Base-by-base conservation (phyloP, 2,888 invertebrate species). In the Orthonychiurus folsomi region DNA sequence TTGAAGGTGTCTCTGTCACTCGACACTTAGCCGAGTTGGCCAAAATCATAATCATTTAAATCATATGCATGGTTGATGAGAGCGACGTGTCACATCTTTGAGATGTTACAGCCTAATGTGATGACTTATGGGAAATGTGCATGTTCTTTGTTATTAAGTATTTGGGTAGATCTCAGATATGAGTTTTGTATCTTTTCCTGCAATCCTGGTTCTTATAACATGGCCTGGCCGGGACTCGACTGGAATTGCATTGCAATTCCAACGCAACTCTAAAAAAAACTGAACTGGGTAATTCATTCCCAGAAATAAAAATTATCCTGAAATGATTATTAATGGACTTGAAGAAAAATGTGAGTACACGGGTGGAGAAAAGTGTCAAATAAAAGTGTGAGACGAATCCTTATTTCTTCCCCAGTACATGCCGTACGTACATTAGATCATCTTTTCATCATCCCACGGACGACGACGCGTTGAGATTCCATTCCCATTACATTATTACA, bases 401-500 rank as follows among this genome's bases (percentile, higher is more conserved):
- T 37, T 37, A 9, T 37, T 37, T 37, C 37, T n/a, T n/a, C n/a
- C n/a, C n/a, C n/a, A n/a, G n/a, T n/a, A n/a, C n/a, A n/a, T n/a
- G n/a, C n/a, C n/a, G n/a, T n/a, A n/a, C n/a, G n/a, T n/a, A n/a
- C n/a, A n/a, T n/a, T n/a, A n/a, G n/a, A n/a, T n/a, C n/a, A n/a
- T n/a, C n/a, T n/a, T n/a, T n/a, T n/a, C n/a, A n/a, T n/a, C n/a
- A n/a, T n/a, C n/a, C n/a, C n/a, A n/a, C n/a, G n/a, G n/a, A n/a
- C n/a, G n/a, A n/a, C n/a, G n/a, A n/a, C n/a, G n/a, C 20, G 26
- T 26, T 56, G 12, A 25, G 18, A 21, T 54, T 21, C 47, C 47
- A 28, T 57, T 47, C 47, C 24, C 48, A 20, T 47, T 24, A 47
- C 24, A 28, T 37, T 56, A 47, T 57, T 21, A 47, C n/a, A 37